Percentiles rank a stretch among this genome's conserved stretches.
phyloP scores from a whole-genome alignment of 2,113 vertebrate species.

The Lipophrys pholis region DNA sequence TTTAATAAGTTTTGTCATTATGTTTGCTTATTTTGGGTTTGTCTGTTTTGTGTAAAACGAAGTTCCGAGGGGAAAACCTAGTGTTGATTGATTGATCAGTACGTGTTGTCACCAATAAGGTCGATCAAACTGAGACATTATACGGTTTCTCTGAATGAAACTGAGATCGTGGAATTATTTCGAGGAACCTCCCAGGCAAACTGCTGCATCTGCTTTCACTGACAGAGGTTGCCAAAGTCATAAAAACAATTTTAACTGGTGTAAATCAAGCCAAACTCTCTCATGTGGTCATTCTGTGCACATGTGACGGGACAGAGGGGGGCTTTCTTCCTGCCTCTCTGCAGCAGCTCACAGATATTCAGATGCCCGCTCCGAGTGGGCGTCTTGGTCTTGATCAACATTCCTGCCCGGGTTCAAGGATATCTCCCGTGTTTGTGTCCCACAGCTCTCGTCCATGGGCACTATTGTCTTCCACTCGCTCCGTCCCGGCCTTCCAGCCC shows the following conservation, averaged over 20 bases:
- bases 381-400: constrained; percentile 71
- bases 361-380: constrained; percentile 74
- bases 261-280: constrained; percentile 2
- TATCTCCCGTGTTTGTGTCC: constrained; percentile 81
- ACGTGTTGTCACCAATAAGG: no score
- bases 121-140: background rate
- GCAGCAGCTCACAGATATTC: constrained; percentile 50
- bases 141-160: background rate
- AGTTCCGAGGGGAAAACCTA: no score
- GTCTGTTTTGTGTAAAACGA: no score
- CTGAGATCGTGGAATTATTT: background rate
- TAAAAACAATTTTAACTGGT: constrained; percentile 18
- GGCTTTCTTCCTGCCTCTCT: constrained; percentile 42
- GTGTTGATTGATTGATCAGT: no score
- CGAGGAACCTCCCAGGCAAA: constrained; percentile 4
- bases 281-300: background rate
- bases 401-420: constrained; percentile 78
- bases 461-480: constrained; percentile 73
- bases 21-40: no score
- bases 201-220: background rate
- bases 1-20: no score
- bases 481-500: constrained; percentile 49
- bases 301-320: constrained; percentile 49
- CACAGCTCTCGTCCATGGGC: constrained; percentile 75
- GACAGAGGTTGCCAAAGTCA: constrained; percentile 31